Evolutionary conservation across 2,888 invertebrate genomes (phyloP), one percentile per base, ranked within the genome.

Genomic region (Drosophila meridionalis): DNA sequence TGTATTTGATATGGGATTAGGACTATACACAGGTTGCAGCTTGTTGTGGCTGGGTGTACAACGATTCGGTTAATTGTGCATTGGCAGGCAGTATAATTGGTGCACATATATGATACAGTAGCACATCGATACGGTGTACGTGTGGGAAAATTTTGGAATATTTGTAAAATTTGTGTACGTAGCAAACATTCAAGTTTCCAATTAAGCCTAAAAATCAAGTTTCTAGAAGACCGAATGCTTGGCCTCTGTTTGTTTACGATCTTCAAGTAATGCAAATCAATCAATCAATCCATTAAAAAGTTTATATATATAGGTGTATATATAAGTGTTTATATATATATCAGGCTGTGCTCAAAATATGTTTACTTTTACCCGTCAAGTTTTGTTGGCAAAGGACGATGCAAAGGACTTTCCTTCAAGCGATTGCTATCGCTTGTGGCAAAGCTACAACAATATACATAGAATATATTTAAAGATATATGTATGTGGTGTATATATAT

Each of bases 301-400:
- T 26, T 75, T 55, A 55, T 55, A 70, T 59, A 73, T 72, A 56
- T 62, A 30, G 57, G 20, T 63, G 42, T 72, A 66, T 72, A 76
- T 62, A 80, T 72, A 59, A 53, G 67, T 60, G 47, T 69, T 62
- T 71, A 71, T 63, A 38, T 73, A 71, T 76, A 71, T 82, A 75
- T 74, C 87, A 87, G 89, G 79, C 84, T 87, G 75, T 84, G 87
- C 84, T 85, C 85, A 83, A 87, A 76, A 85, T 73, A 80, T 82
- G 76, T 69, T 80, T 91, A 83, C 84, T 92, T 91, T 93, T 93
- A 93, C 93, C 93, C 92, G 91, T 93, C 91, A 90, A 93, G 92
- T 92, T 93, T 93, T 85, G 93, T 89, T 92, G 93, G 93, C 92
- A 93, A 82, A 89, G 92, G 92, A 84, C 92, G 93, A 92, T 92